A percentile compares a stretch with the other conserved stretches of the same genome.
These are phyloP conservation scores for Epistrophella euchroma DNA, from an alignment of 2,888 invertebrate genomes.

Conservation along the genomic window DNA sequence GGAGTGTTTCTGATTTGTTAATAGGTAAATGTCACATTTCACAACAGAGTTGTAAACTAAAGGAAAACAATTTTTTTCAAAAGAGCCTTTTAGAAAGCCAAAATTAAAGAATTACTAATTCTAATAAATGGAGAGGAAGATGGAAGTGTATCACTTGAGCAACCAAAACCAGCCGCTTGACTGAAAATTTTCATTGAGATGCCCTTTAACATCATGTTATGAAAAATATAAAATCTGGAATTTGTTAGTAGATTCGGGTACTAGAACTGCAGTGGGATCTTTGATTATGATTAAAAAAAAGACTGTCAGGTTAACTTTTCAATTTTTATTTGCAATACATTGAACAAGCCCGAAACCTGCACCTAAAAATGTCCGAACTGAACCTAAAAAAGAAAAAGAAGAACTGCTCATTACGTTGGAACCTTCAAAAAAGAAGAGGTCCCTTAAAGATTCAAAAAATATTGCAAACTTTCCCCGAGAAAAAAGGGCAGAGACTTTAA, in stretches of 20 bases:
- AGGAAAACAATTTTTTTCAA: too few relatives aligned
- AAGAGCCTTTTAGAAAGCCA: too few relatives aligned
- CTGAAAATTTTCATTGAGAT: too few relatives aligned
- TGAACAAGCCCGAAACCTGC: constrained; percentile 36
- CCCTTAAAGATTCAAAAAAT: neutral
- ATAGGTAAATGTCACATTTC: too few relatives aligned
- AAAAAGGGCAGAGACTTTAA: constrained; percentile 17
- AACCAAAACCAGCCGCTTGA: too few relatives aligned
- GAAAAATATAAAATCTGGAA: too few relatives aligned
- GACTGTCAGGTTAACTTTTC: constrained; percentile 55
- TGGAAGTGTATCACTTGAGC: too few relatives aligned
- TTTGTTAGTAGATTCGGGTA: neutral
- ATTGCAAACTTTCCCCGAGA: constrained; percentile 3
- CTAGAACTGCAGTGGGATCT: neutral
- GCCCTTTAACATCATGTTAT: too few relatives aligned
- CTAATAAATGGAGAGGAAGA: too few relatives aligned
- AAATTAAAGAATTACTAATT: too few relatives aligned
- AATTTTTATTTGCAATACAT: constrained; percentile 31
- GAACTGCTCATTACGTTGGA: neutral
- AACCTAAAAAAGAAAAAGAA: constrained; percentile 7
- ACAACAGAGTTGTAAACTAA: too few relatives aligned
- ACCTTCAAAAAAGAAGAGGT: constrained; percentile 24
- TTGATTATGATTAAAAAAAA: neutral
- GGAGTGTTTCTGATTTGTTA: too few relatives aligned
- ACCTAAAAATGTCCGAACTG: constrained; percentile 15